Conservation (phyloP, 30 jellyfish, hydroid and myxozoan species). For the Haliclystus octoradiatus region DNA sequence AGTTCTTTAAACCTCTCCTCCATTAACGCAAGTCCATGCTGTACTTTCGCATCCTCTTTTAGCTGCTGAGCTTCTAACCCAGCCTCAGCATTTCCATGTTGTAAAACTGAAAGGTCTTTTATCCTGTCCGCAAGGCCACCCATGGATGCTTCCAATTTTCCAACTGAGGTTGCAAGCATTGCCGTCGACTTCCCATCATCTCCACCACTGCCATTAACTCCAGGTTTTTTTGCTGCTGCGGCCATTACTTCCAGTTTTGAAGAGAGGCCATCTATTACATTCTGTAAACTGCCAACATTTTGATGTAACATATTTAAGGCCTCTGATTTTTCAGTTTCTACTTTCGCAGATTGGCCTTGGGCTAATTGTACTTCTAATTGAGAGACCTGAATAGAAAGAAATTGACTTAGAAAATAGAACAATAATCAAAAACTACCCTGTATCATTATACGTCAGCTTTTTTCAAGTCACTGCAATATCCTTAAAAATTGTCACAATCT, state of each 20-base stretch:
- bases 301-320: neutral
- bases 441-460: too few species aligned
- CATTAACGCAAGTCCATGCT: constrained; percentile 22
- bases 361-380: neutral
- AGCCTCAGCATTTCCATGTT: neutral
- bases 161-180: constrained; percentile 31
- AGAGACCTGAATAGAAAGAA: too few species aligned
- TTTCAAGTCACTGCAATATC: too few species aligned
- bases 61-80: constrained; percentile 19
- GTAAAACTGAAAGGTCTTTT: constrained; percentile 34
- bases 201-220: constrained; percentile 7
- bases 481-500: too few species aligned
- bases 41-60: constrained; percentile 18
- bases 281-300: constrained; percentile 33
- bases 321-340: neutral
- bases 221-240: constrained; percentile 22
- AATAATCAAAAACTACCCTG: too few species aligned
- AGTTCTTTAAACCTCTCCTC: constrained; percentile 19
- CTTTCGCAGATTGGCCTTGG: neutral
- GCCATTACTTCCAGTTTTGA: constrained; percentile 35
- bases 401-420: too few species aligned
- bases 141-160: constrained; percentile 50
- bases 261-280: constrained; percentile 22
- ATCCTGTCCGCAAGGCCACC: constrained; percentile 26
- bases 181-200: constrained; percentile 29